phyloP scores from a whole-genome alignment of 2,113 vertebrate genomes.

The Takifugu bimaculatus region DNA sequence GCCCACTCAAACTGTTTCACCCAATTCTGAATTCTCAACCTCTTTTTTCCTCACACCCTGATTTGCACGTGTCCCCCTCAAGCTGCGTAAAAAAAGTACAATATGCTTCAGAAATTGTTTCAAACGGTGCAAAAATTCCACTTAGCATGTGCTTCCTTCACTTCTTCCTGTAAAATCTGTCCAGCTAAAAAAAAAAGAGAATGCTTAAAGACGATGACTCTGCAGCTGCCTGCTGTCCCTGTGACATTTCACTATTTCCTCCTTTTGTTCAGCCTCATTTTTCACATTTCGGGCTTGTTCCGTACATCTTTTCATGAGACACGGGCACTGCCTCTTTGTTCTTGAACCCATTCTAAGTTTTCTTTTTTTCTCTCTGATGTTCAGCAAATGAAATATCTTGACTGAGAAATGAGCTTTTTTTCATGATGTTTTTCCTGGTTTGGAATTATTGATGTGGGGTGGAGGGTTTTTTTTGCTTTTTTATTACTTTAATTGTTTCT shows the following conservation, averaged over 20 bases:
- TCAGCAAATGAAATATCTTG: too few species aligned
- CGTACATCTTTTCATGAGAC: not conserved
- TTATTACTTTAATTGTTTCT: too few species aligned
- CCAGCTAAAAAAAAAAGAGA: not conserved
- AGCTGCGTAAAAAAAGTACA: conserved; percentile 17
- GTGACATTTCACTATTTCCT: too few species aligned
- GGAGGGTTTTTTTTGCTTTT: not conserved
- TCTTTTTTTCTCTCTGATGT: not conserved
- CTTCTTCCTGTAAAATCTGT: not conserved
- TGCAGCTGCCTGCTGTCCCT: not conserved
- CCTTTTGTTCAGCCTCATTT: too few species aligned
- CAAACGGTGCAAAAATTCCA: not conserved
- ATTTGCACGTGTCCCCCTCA: conserved; percentile 21
- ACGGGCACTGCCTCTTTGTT: too few species aligned
- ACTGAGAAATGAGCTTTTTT: not conserved
- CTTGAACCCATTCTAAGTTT: not conserved
- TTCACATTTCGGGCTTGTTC: not conserved
- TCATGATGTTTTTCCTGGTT: not conserved
- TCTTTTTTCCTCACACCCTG: conserved; percentile 18
- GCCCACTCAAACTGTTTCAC: conserved; percentile 44
- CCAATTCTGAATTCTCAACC: conserved; percentile 29
- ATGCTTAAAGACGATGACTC: not conserved
- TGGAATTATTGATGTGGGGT: too few species aligned
- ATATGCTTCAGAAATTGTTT: conserved; percentile 25
- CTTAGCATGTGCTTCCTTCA: not conserved